A percentile compares a stretch with the other conserved stretches of the same genome.
phyloP scores from a whole-genome alignment of 2,797 vertebrate genomes.

The Gymnoscopelus braueri region DNA sequence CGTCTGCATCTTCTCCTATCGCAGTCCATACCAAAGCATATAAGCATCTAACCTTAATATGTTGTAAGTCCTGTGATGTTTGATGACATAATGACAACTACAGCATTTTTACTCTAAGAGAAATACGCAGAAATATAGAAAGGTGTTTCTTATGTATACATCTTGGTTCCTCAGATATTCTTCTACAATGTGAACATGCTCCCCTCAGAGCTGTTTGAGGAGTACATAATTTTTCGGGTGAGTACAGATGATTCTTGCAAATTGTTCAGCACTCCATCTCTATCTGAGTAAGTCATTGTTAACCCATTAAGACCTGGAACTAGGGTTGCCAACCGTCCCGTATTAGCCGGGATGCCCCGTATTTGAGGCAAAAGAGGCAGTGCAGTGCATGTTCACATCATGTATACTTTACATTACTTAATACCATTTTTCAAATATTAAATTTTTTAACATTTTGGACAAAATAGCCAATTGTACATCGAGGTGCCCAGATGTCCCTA shows the following conservation, averaged over 20 bases:
- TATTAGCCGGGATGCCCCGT: no score
- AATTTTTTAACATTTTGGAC: no score
- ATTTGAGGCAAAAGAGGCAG: no score
- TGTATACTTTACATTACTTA: no score
- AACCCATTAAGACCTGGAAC: no score
- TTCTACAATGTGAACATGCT: constrained; percentile 96
- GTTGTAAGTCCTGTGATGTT: constrained; percentile 40
- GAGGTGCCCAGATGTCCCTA: no score
- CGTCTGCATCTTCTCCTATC: constrained; percentile 28
- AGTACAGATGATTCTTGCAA: constrained; percentile 41
- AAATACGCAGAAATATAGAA: not conserved
- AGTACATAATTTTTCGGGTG: constrained; percentile 89
- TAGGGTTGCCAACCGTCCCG: no score
- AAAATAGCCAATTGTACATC: no score
- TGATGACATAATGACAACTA: not conserved
- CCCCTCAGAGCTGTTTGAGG: constrained; percentile 91
- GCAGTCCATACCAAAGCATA: constrained; percentile 37
- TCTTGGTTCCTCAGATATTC: constrained; percentile 83
- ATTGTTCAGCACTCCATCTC: not conserved
- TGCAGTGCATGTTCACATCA: no score
- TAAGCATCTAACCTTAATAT: constrained; percentile 28
- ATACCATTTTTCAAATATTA: no score
- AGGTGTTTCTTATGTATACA: constrained; percentile 13
- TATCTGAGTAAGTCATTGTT: no score
- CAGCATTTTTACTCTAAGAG: not conserved